phyloP scores from a whole-genome alignment of 2,797 vertebrate species.

The Neosalanx taihuensis region DNA sequence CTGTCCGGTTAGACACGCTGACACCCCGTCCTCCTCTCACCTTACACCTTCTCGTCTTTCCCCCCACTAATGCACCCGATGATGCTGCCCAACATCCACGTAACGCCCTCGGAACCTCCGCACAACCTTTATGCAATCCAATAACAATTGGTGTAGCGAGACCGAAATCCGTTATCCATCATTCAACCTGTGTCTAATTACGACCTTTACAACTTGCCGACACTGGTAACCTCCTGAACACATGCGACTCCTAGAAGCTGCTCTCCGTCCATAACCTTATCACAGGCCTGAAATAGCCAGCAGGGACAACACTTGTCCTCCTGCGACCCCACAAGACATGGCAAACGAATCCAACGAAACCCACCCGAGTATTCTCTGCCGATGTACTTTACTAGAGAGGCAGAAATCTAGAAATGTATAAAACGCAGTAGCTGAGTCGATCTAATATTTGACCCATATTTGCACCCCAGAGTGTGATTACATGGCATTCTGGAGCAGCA shows the following conservation, averaged over 20 bases:
- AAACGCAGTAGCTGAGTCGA: too few species aligned
- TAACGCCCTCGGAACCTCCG: neutral
- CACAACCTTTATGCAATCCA: neutral
- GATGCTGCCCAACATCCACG: neutral
- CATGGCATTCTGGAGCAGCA: neutral
- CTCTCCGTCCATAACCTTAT: conserved; percentile 50
- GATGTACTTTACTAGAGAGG: too few species aligned
- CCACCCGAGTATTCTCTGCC: too few species aligned
- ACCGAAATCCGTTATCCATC: neutral
- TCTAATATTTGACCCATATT: too few species aligned
- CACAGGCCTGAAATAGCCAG: conserved; percentile 67
- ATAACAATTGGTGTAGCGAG: neutral
- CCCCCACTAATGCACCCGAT: neutral
- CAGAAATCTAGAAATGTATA: too few species aligned
- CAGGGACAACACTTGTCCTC: conserved; percentile 46
- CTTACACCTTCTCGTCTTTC: conserved; percentile 18
- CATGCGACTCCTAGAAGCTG: conserved; percentile 34
- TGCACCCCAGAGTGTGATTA: too few species aligned
- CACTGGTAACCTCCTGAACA: conserved; percentile 36
- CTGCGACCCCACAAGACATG: conserved; percentile 25
- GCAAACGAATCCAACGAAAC: too few species aligned
- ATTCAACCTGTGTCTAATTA: neutral
- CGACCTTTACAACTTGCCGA: conserved; percentile 20
- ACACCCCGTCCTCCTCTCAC: conserved; percentile 25
- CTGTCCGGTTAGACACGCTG: conserved; percentile 35